Percentiles rank a stretch among this genome's conserved stretches.
Evolutionary conservation across 2,797 vertebrate species (phyloP).

Genomic region (Lemur catta): DNA sequence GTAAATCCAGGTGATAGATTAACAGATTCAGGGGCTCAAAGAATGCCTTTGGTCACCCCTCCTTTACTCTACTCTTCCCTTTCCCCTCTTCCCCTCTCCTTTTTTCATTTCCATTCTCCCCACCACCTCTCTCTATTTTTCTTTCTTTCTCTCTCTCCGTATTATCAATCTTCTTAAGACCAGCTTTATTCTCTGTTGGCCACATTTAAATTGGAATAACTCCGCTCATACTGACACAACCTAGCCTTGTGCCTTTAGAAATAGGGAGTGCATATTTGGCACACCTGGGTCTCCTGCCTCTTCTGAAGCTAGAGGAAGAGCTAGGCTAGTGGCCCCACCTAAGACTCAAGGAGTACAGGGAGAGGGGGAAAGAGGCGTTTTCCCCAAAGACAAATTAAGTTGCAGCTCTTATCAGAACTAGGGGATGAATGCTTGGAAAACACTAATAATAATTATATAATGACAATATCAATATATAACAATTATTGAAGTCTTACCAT

Average conservation of each 20-base stretch:
- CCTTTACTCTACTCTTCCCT: fast-evolving
- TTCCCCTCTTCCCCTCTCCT: fast-evolving
- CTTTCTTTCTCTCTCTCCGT: fast-evolving
- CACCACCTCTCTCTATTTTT: fast-evolving
- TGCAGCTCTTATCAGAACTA: not conserved
- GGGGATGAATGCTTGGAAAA: not conserved
- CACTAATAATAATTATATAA: not conserved
- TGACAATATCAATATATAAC: not conserved
- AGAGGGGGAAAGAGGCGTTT: not conserved
- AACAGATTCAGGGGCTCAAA: not conserved
- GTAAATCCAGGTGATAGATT: not conserved
- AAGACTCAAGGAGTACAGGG: not conserved
- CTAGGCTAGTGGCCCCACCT: too few species aligned
- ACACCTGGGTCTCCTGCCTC: not conserved
- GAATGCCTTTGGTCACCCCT: not conserved
- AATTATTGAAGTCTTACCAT: not conserved
- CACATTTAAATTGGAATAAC: not conserved
- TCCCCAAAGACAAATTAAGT: not conserved
- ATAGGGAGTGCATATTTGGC: not conserved
- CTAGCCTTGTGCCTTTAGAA: not conserved
- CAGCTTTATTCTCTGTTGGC: not conserved
- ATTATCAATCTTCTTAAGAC: not conserved
- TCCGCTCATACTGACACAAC: not conserved
- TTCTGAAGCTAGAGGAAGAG: not conserved
- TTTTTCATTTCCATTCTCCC: fast-evolving